Percentiles rank a stretch among this genome's conserved stretches.
Evolutionary conservation across 2,888 invertebrate species (phyloP).

Genomic region (Belgica antarctica): DNA sequence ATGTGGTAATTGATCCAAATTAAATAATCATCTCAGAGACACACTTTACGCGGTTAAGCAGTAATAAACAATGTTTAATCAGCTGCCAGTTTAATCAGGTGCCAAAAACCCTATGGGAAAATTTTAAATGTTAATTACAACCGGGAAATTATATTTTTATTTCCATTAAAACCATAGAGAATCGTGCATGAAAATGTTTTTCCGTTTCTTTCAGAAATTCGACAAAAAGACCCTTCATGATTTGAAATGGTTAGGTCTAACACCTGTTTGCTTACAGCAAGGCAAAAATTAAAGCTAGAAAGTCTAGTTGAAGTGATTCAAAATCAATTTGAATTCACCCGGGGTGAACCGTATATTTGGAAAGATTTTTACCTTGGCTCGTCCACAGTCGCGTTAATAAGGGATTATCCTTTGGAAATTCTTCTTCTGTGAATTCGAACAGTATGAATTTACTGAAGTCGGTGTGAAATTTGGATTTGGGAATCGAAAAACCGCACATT

Average conservation of each 20-base stretch:
- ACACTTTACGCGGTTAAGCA: slow-evolving; percentile 18
- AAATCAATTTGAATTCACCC: slow-evolving; percentile 43
- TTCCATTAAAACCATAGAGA: not conserved
- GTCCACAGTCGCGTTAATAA: no score
- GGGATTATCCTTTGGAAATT: no score
- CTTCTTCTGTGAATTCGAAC: no score
- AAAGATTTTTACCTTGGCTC: no score
- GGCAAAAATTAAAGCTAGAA: slow-evolving; percentile 32
- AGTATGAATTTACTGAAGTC: no score
- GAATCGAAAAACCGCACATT: not conserved
- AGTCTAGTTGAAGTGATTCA: slow-evolving; percentile 40
- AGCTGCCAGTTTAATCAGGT: not conserved
- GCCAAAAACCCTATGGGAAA: not conserved
- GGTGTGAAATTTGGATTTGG: slow-evolving; percentile 17
- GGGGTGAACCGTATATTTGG: no score
- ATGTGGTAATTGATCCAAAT: slow-evolving; percentile 34
- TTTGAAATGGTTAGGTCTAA: not conserved
- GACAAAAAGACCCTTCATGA: not conserved
- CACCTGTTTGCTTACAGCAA: slow-evolving; percentile 22
- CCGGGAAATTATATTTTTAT: not conserved
- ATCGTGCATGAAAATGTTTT: slow-evolving; percentile 38
- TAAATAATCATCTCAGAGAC: slow-evolving; percentile 31
- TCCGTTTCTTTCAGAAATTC: not conserved
- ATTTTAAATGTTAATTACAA: not conserved
- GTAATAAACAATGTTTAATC: slow-evolving; percentile 35